These are phyloP conservation scores for Dolichoris vasculosae DNA, from an alignment of 1,140 invertebrate genomes.

Conservation along the genomic window DNA sequence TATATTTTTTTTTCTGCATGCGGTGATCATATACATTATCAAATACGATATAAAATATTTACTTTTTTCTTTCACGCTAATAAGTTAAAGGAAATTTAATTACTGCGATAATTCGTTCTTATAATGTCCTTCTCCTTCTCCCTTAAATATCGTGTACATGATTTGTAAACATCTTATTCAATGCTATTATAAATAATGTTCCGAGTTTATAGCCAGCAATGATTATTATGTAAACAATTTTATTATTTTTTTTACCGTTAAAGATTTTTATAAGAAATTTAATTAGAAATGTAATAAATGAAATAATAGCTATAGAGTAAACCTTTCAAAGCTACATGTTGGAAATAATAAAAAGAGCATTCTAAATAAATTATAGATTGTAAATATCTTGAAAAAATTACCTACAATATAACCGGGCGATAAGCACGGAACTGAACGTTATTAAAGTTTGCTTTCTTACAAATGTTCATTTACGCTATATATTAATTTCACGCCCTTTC, in stretches of 20 bases:
- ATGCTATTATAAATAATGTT: slow-evolving; percentile 35
- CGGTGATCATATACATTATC: background rate
- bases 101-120: slow-evolving; percentile 21
- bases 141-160: slow-evolving; percentile 16
- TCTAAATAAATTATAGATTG: slow-evolving; percentile 31
- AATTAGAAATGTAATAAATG: slow-evolving; percentile 15
- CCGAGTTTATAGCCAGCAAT: slow-evolving; percentile 4
- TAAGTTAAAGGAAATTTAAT: slow-evolving; percentile 16
- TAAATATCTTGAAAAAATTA: slow-evolving; percentile 39
- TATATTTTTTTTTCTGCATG: slow-evolving; percentile 30
- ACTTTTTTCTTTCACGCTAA: slow-evolving; percentile 10
- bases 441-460: slow-evolving; percentile 54
- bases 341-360: slow-evolving; percentile 6
- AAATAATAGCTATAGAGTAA: background rate
- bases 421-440: slow-evolving; percentile 36
- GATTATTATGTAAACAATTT: background rate
- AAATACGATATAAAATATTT: slow-evolving; percentile 22
- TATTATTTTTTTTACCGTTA: slow-evolving; percentile 24
- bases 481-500: slow-evolving; percentile 46
- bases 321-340: slow-evolving; percentile 6
- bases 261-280: slow-evolving; percentile 34
- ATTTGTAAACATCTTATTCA: background rate
- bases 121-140: slow-evolving; percentile 32
- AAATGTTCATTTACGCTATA: slow-evolving; percentile 45
- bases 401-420: slow-evolving; percentile 31